Conservation (phyloP, 2,797 vertebrate species). For the Gymnocypris eckloni region DNA sequence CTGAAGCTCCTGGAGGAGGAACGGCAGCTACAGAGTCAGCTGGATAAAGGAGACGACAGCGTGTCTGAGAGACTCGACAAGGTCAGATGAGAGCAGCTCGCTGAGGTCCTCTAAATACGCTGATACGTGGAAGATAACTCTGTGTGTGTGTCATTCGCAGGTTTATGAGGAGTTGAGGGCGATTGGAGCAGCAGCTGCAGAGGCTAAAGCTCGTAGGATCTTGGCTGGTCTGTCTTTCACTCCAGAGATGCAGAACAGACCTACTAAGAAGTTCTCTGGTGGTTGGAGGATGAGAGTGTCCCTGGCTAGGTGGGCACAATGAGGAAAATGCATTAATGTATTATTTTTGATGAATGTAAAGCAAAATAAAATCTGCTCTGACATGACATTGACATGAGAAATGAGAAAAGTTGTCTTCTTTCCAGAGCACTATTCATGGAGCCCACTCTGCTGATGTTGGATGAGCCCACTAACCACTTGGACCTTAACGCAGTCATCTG, state of each 20-base stretch:
- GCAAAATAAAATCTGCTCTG: background rate
- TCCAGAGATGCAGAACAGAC: slow-evolving; percentile 91
- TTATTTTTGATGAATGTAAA: background rate
- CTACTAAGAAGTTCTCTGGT: slow-evolving; percentile 92
- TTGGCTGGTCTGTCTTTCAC: slow-evolving; percentile 91
- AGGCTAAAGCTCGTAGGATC: slow-evolving; percentile 90
- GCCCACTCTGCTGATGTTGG: slow-evolving; percentile 91
- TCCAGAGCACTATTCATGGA: slow-evolving; percentile 92
- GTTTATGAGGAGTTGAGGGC: slow-evolving; percentile 89
- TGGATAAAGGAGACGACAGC: slow-evolving; percentile 88
- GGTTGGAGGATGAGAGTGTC: slow-evolving; percentile 97
- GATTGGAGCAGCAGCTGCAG: slow-evolving; percentile 87
- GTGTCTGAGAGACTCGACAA: slow-evolving; percentile 86
- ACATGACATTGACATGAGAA: background rate
- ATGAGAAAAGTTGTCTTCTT: background rate
- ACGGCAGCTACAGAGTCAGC: slow-evolving; percentile 79
- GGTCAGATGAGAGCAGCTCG: slow-evolving; percentile 71
- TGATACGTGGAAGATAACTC: background rate
- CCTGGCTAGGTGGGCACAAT: slow-evolving; percentile 82
- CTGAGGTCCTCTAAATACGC: background rate
- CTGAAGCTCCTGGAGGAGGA: slow-evolving; percentile 89
- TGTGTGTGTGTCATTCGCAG: slow-evolving; percentile 64
- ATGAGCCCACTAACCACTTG: slow-evolving; percentile 93
- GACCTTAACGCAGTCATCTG: slow-evolving; percentile 95
- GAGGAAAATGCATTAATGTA: background rate